Conservation (phyloP, 2,797 vertebrate species). For the Tiaroga cobitis region DNA sequence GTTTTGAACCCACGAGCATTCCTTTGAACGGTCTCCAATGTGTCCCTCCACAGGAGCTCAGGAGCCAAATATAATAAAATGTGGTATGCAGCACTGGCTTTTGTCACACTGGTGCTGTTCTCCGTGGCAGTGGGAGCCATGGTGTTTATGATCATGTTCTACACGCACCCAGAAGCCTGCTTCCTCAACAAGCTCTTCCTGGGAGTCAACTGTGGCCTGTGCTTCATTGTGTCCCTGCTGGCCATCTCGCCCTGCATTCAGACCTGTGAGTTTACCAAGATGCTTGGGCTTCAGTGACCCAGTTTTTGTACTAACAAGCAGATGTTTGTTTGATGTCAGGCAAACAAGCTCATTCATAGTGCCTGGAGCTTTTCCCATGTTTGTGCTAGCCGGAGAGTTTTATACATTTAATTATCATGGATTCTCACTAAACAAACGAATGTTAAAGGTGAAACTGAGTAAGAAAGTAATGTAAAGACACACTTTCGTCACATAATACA, state of each 20-base stretch:
- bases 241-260: conserved; percentile 94
- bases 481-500: neutral
- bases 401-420: neutral
- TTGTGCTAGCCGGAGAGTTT: neutral
- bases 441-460: neutral
- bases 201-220: conserved; percentile 89
- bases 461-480: neutral
- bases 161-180: conserved; percentile 88
- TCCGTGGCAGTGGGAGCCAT: conserved; percentile 86
- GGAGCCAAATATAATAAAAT: conserved; percentile 86
- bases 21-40: neutral
- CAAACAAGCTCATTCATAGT: conserved; percentile 20
- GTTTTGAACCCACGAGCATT: neutral
- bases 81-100: conserved; percentile 90
- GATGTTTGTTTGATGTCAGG: conserved; percentile 30
- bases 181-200: conserved; percentile 90
- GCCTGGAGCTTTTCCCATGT: conserved; percentile 7
- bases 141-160: conserved; percentile 86
- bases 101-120: conserved; percentile 89
- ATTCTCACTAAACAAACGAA: neutral
- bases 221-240: conserved; percentile 87
- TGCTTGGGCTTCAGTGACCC: neutral
- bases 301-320: conserved; percentile 4
- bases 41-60: conserved; percentile 81
- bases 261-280: conserved; percentile 80